phyloP scores from a whole-genome alignment of 1,140 invertebrate genomes.

The Coenobita brevimanus region DNA sequence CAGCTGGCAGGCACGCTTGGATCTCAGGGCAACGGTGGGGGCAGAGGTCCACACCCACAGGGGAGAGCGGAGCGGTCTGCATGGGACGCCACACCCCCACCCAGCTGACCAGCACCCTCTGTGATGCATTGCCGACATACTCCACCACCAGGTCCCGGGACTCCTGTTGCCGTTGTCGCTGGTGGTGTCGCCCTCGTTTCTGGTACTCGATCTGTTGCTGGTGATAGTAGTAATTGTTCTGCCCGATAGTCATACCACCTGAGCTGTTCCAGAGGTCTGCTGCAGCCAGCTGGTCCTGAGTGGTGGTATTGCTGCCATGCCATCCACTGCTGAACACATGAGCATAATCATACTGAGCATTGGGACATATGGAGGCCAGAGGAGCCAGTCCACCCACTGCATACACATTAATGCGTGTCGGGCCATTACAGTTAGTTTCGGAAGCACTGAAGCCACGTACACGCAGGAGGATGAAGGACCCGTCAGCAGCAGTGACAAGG shows the following conservation, averaged over 20 bases:
- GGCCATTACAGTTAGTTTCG: slow-evolving; percentile 60
- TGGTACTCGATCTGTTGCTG: slow-evolving; percentile 45
- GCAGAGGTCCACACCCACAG: slow-evolving; percentile 65
- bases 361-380: slow-evolving; percentile 68
- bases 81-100: slow-evolving; percentile 68
- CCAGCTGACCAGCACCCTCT: slow-evolving; percentile 59
- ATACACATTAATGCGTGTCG: slow-evolving; percentile 66
- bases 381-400: slow-evolving; percentile 64
- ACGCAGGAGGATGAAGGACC: slow-evolving; percentile 63
- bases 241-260: slow-evolving; percentile 36
- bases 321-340: slow-evolving; percentile 68
- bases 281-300: slow-evolving; percentile 25
- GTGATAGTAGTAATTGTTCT: slow-evolving; percentile 51
- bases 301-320: slow-evolving; percentile 20
- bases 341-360: slow-evolving; percentile 27
- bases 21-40: slow-evolving; percentile 72
- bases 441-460: slow-evolving; percentile 51
- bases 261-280: slow-evolving; percentile 26
- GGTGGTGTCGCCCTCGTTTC: slow-evolving; percentile 40
- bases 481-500: slow-evolving; percentile 61
- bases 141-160: slow-evolving; percentile 66
- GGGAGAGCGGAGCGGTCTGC: slow-evolving; percentile 67
- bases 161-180: slow-evolving; percentile 46
- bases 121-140: slow-evolving; percentile 58
- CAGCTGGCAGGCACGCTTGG: slow-evolving; percentile 77